Conservation (phyloP, 2,888 invertebrate genomes). For the Diarsia rubi region DNA sequence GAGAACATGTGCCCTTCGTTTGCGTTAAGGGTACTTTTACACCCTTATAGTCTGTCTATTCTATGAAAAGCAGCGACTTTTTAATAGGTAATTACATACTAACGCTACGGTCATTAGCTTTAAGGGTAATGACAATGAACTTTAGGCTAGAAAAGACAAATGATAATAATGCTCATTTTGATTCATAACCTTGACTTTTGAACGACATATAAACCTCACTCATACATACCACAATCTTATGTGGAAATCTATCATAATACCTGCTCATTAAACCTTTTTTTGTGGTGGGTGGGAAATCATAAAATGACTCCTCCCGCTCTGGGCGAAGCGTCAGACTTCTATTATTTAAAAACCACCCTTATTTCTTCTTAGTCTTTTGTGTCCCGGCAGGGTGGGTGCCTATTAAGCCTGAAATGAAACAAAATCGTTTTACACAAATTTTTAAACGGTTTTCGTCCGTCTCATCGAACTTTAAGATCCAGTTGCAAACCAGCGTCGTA, state of each 20-base stretch:
- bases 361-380: no score
- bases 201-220: background rate
- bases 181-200: background rate
- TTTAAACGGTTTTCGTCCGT: background rate
- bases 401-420: no score
- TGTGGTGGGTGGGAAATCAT: no score
- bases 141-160: background rate
- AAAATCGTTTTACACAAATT: no score
- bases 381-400: no score
- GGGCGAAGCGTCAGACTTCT: no score
- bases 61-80: no score
- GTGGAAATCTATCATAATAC: background rate
- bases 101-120: background rate
- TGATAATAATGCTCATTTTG: background rate
- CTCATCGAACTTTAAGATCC: background rate
- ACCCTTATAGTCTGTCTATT: no score
- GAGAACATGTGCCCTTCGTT: no score
- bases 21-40: no score
- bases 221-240: background rate
- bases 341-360: no score
- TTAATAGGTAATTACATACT: background rate
- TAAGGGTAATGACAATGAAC: slow-evolving; percentile 2
- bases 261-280: background rate
- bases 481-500: background rate
- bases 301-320: no score